Base-by-base conservation (phyloP, 2,797 vertebrate species). In the Rhincodon typus region DNA sequence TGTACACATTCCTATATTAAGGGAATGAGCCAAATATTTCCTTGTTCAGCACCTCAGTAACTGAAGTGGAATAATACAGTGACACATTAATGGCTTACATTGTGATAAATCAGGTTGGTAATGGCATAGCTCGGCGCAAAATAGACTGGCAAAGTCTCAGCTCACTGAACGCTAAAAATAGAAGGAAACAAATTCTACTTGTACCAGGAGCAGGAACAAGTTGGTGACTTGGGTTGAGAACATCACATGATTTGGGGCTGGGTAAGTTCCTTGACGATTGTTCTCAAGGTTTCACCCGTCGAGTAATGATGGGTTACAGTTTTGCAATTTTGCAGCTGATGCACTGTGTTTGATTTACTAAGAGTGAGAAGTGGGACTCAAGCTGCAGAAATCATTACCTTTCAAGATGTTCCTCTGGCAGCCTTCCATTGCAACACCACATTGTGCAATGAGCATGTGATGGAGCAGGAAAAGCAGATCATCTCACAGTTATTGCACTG, bases 151-250 rank as follows among this genome's bases (percentile, higher is more conserved):
- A 91, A 91, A 66, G 57, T 90, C 57, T 66, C 88, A 66, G 8
- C 57, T n/a, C 88, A 91, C 34, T 8, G 57, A n/a, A 90, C 23
- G 87, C 87, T 90, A 62, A 91, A 91, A 91, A 66, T n/a, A 66
- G 90, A 93, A 93, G 66, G 4, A 93, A 67, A 93, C 90, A 93
- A 66, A 91, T 93, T 93, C 57, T 93, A n/a, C n/a, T 67, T 93
- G 90, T 67, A 93, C 88, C 90, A 93, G 90, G 1, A 93, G 62
- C 19, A 62, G 67, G n/a, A 93, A 67, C 57, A 93, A 38, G n/a
- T 67, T 42, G n/a, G n/a, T 67, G 19, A 10, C 90, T 23, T 67
- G 90, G 10, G 90, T 93, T 93, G 15, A 67, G 62, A 91, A 93
- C 57, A 4, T 67, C 57, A 38, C n/a, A 67, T 67, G 15, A 67